Evolutionary conservation across 2,797 vertebrate genomes (phyloP), one percentile per base, ranked within the genome.

Genomic region (Semotilus atromaculatus): DNA sequence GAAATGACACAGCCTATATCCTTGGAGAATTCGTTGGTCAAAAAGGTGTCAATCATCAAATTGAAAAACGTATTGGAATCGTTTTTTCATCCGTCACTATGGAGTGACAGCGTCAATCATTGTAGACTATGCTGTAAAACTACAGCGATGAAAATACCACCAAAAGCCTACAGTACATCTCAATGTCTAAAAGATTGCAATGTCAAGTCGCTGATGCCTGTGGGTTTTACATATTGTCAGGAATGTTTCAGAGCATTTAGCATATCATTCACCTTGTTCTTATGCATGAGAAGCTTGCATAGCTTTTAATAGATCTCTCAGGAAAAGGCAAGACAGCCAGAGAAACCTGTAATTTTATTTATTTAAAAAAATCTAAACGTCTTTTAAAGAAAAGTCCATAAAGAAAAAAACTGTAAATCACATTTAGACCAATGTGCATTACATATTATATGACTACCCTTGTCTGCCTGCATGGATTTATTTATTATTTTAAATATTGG

Each of bases 401-500:
- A 73, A 71, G 2, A 62, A 66, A 45, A 23, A 34, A 68, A 66
- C 53, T 79, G 81, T 83, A 84, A 88, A 83, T 85, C 80, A 84
- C 68, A 80, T 89, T 66, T 84, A 40, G 58, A 64, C 76, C 55
- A 71, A 36, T 58, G 10, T 16, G 31, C 72, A 40, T 31, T 76
- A 45, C n/a, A 43, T 48, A n/a, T 64, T 85, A 88, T 73, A 88
- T 88, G 83, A 82, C 81, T 84, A 78, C 76, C 34, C 73, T 18
- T 64, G 73, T 83, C 70, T 88, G 71, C 67, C 53, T 36, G 51
- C 55, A 83, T 80, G 70, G 53, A 85, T 84, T 84, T 85, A 72
- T 85, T 85, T 86, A 76, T 79, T 83, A 73, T 43, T 78, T 89
- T 89, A 85, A 90, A 89, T 82, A 87, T 87, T 88, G 87, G 86